phyloP scores from a whole-genome alignment of 2,797 vertebrate species.

The Mustela erminea region DNA sequence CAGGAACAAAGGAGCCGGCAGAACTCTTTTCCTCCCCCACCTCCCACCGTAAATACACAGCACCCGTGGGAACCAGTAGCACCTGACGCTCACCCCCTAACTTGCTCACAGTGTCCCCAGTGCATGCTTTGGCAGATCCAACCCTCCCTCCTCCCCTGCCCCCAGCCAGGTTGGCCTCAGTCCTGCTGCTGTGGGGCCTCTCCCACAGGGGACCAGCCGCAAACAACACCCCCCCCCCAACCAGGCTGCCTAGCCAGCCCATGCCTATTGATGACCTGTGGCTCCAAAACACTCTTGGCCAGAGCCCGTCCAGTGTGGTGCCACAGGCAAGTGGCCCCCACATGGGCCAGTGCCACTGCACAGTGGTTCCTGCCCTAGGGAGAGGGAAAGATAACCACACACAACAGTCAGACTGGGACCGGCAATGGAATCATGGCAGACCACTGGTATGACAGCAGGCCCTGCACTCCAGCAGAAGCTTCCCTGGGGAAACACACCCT shows the following conservation, averaged over 20 bases:
- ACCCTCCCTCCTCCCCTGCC: background rate
- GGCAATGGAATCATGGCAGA: background rate
- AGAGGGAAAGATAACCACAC: background rate
- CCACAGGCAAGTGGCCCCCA: background rate
- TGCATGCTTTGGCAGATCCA: background rate
- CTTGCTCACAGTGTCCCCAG: background rate
- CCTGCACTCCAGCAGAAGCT: background rate
- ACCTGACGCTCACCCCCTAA: background rate
- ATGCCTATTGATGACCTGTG: background rate
- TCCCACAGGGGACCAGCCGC: background rate
- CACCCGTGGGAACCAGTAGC: background rate
- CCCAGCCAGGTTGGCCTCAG: background rate
- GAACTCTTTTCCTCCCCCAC: background rate
- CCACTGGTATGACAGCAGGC: background rate
- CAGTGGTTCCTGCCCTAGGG: background rate
- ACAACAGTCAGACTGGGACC: background rate
- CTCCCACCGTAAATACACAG: background rate
- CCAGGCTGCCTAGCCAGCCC: background rate
- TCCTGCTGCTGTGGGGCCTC: background rate
- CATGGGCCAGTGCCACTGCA: background rate
- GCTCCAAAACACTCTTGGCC: background rate
- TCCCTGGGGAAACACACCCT: background rate
- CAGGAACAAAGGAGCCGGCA: background rate
- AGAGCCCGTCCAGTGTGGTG: background rate
- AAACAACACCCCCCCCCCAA: no score